A percentile compares a stretch with the other conserved stretches of the same genome.
Conservation (phyloP, 2,888 invertebrate species). For the Leptinotarsa rubiginosa region DNA sequence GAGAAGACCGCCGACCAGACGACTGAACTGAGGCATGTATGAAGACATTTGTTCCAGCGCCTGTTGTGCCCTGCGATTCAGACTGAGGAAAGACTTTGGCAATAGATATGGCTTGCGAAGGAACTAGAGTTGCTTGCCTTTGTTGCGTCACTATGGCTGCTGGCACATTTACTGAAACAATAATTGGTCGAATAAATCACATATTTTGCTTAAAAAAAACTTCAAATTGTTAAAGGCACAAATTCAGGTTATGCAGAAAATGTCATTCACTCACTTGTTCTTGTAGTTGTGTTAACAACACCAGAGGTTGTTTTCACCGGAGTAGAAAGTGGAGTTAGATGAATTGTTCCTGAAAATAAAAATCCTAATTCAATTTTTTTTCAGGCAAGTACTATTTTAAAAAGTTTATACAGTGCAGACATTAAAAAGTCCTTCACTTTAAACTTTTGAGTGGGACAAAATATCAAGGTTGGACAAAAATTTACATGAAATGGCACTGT, state of each 20-base stretch:
- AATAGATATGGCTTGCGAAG: slow-evolving; percentile 63
- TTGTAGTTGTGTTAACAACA: slow-evolving; percentile 50
- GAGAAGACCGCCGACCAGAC: slow-evolving; percentile 59
- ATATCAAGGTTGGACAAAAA: no score
- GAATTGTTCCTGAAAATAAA: slow-evolving; percentile 61
- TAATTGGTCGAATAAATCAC: neutral
- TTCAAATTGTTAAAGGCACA: neutral
- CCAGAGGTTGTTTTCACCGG: slow-evolving; percentile 56
- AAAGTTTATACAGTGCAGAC: no score
- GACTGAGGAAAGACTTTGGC: slow-evolving; percentile 62
- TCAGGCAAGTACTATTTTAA: no score
- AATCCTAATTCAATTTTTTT: neutral
- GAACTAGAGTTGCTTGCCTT: slow-evolving; percentile 59
- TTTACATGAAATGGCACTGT: no score
- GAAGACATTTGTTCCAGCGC: slow-evolving; percentile 60
- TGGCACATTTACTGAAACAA: slow-evolving; percentile 56
- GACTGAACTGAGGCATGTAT: slow-evolving; percentile 62
- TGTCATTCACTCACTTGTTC: slow-evolving; percentile 61
- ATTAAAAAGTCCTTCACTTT: no score
- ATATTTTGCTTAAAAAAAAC: neutral
- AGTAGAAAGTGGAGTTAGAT: slow-evolving; percentile 62
- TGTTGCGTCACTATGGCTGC: slow-evolving; percentile 61
- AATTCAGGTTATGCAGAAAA: neutral
- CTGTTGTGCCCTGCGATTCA: slow-evolving; percentile 56
- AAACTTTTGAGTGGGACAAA: no score